These are phyloP conservation scores for Drosophila rufa DNA, from an alignment of 1,140 invertebrate species.

Conservation along the genomic window DNA sequence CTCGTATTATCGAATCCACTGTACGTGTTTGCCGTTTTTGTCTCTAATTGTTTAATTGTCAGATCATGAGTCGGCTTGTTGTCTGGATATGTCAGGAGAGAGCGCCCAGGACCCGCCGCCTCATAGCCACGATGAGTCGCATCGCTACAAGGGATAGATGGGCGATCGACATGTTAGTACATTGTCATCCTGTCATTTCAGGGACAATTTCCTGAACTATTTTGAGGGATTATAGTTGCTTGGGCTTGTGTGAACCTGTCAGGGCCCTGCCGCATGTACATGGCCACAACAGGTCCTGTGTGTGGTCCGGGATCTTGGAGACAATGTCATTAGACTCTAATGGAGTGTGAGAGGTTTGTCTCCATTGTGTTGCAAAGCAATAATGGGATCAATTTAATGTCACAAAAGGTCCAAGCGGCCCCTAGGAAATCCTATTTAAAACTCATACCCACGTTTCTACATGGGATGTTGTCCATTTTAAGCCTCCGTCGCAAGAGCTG, in stretches of 20 bases:
- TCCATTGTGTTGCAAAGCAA: conserved; percentile 3
- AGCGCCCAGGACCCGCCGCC: conserved; percentile 10
- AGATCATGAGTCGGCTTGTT: conserved; percentile 60
- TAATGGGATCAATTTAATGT: conserved; percentile 12
- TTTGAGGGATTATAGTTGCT: conserved; percentile 64
- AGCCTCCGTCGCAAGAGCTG: not conserved
- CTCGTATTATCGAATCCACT: conserved; percentile 76
- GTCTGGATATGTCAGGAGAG: conserved; percentile 36
- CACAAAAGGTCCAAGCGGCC: not conserved
- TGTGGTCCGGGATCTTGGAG: conserved; percentile 54
- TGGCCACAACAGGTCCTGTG: conserved; percentile 36
- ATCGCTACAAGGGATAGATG: conserved; percentile 9
- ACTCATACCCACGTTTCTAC: not conserved
- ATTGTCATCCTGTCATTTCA: conserved; percentile 69
- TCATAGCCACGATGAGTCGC: not conserved
- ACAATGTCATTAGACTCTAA: conserved; percentile 48
- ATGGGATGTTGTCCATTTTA: not conserved
- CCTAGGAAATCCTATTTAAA: not conserved
- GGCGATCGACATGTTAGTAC: conserved; percentile 45
- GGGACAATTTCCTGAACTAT: conserved; percentile 46
- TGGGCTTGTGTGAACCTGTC: conserved; percentile 52
- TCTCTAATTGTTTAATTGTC: conserved; percentile 82
- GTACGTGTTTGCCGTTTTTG: conserved; percentile 64
- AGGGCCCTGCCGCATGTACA: conserved; percentile 33
- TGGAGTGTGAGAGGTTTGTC: conserved; percentile 49